Evolutionary conservation across 2,113 vertebrate species (phyloP).

Genomic region (Pollimyrus isidori): DNA sequence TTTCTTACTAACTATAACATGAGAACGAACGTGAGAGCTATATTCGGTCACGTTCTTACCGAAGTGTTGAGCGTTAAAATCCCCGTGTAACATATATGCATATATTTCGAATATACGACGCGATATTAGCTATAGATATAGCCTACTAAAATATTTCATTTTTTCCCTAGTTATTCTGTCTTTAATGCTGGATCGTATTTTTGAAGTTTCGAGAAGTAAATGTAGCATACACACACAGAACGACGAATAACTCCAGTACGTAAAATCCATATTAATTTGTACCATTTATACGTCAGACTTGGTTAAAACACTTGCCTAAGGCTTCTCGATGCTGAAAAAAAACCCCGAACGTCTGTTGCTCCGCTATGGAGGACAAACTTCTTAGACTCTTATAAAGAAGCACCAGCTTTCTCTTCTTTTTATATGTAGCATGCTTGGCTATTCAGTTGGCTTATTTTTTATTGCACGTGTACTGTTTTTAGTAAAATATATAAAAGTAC

Average conservation of each 20-base stretch:
- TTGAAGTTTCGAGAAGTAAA: background rate
- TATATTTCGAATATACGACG: background rate
- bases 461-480: background rate
- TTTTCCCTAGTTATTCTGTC: background rate
- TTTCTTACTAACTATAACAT: background rate
- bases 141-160: background rate
- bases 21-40: background rate
- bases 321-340: background rate
- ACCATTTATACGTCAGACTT: background rate
- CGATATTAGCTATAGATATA: background rate
- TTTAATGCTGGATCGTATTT: background rate
- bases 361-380: conserved; percentile 1
- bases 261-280: background rate
- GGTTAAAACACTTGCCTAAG: background rate
- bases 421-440: background rate
- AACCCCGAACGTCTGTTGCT: background rate
- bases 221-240: background rate
- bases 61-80: background rate
- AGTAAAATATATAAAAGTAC: background rate
- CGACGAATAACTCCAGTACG: background rate
- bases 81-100: background rate
- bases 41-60: background rate
- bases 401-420: background rate
- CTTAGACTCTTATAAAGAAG: too few relatives aligned
- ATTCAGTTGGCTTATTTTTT: background rate